phyloP scores from a whole-genome alignment of 2,797 vertebrate species.

The Syncerus caffer region DNA sequence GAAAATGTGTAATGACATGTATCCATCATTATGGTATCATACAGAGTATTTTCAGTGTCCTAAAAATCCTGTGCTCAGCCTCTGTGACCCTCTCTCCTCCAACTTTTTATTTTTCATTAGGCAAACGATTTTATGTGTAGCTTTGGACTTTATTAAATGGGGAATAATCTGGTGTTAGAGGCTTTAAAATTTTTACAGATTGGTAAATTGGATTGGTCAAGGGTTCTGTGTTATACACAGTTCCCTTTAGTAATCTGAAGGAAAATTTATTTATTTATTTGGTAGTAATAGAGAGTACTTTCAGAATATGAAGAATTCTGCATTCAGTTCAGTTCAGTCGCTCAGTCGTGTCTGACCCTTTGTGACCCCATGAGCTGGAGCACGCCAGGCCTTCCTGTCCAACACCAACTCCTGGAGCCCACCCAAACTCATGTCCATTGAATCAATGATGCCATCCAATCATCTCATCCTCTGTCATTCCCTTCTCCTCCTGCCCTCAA shows the following conservation, averaged over 20 bases:
- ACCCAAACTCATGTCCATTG: not conserved
- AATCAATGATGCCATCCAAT: not conserved
- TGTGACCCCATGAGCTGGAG: not conserved
- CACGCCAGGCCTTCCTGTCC: not conserved
- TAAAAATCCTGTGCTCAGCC: not conserved
- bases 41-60: not conserved
- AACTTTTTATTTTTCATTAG: not conserved
- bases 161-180: not conserved
- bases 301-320: not conserved
- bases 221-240: not conserved
- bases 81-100: not conserved
- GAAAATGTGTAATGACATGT: not conserved
- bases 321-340: not conserved
- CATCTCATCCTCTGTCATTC: not conserved
- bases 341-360: not conserved
- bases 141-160: not conserved
- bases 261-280: not conserved
- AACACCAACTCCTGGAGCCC: not conserved
- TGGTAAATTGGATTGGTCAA: not conserved
- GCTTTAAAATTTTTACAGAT: not conserved
- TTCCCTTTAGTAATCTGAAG: not conserved
- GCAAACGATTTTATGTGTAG: not conserved
- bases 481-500: not conserved
- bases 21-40: not conserved
- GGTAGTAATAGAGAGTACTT: constrained; percentile 15